phyloP scores from a whole-genome alignment of 2,888 invertebrate genomes.

The Geotrupes spiniger region DNA sequence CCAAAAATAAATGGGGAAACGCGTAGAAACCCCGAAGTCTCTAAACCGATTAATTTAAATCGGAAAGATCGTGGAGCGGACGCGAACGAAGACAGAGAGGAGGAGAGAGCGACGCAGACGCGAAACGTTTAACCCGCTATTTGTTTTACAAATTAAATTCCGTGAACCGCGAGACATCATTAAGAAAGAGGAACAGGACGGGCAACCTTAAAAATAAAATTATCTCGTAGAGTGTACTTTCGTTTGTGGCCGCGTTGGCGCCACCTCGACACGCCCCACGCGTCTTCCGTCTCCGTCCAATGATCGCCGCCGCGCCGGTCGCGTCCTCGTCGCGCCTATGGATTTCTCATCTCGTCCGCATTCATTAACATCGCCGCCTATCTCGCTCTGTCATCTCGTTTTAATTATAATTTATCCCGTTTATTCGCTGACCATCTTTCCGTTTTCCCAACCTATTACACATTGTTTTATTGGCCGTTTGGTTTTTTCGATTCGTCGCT shows the following conservation, averaged over 20 bases:
- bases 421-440: slow-evolving; percentile 32
- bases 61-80: too few species aligned
- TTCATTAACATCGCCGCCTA: slow-evolving; percentile 26
- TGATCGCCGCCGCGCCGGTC: slow-evolving; percentile 15
- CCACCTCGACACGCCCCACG: slow-evolving; percentile 42
- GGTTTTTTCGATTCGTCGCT: slow-evolving; percentile 24
- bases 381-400: slow-evolving; percentile 26
- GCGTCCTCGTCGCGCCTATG: slow-evolving; percentile 11
- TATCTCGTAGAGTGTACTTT: slow-evolving; percentile 34
- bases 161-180: slow-evolving; percentile 29
- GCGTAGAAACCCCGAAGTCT: too few species aligned
- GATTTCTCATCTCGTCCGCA: slow-evolving; percentile 26
- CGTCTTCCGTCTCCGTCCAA: slow-evolving; percentile 23
- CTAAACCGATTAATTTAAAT: too few species aligned
- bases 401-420: slow-evolving; percentile 40
- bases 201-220: slow-evolving; percentile 37
- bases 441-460: slow-evolving; percentile 23
- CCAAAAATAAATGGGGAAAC: too few species aligned
- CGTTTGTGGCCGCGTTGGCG: slow-evolving; percentile 38
- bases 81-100: too few species aligned
- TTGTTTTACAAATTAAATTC: slow-evolving; percentile 40
- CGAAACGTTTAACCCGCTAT: slow-evolving; percentile 24
- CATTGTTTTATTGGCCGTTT: slow-evolving; percentile 29
- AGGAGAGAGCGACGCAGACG: slow-evolving; percentile 2
- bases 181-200: slow-evolving; percentile 29